These are phyloP conservation scores for Hyla sarda DNA, from an alignment of 2,113 vertebrate species.

Conservation along the genomic window DNA sequence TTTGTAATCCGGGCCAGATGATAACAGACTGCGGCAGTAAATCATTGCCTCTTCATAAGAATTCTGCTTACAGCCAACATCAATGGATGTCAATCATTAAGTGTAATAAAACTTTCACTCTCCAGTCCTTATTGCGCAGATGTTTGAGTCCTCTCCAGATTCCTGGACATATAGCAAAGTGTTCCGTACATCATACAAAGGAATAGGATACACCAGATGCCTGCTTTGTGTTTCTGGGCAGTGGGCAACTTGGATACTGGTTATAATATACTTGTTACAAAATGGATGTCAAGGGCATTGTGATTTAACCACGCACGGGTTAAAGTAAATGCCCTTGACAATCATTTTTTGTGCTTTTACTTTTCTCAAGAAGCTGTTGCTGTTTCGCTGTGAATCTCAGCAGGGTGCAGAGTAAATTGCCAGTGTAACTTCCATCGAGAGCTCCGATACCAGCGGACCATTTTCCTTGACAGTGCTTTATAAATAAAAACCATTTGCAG, in stretches of 20 bases:
- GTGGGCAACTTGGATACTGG: background rate
- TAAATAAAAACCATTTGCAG: conserved; percentile 31
- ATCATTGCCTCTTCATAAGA: conserved; percentile 47
- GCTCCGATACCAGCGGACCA: background rate
- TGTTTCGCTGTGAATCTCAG: conserved; percentile 17
- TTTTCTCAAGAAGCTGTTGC: conserved; percentile 20
- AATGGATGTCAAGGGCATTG: background rate
- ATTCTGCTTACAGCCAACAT: conserved; percentile 22
- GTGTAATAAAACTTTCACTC: conserved; percentile 45
- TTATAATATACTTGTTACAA: background rate
- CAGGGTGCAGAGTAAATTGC: conserved; percentile 27
- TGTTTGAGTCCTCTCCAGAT: conserved; percentile 6
- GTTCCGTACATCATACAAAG: background rate
- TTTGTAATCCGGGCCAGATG: conserved; percentile 9
- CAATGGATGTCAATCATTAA: conserved; percentile 47
- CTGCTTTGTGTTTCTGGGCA: background rate
- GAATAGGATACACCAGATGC: background rate
- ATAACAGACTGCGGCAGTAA: conserved; percentile 9
- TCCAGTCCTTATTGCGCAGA: conserved; percentile 31
- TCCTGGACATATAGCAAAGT: conserved; percentile 12
- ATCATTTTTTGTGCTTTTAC: conserved; percentile 14
- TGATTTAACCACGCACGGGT: background rate
- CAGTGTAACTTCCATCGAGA: conserved; percentile 27
- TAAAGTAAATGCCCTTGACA: conserved; percentile 36
- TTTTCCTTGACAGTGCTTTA: conserved; percentile 12